phyloP scores from a whole-genome alignment of 2,888 invertebrate species.

The Xylophagus ater region DNA sequence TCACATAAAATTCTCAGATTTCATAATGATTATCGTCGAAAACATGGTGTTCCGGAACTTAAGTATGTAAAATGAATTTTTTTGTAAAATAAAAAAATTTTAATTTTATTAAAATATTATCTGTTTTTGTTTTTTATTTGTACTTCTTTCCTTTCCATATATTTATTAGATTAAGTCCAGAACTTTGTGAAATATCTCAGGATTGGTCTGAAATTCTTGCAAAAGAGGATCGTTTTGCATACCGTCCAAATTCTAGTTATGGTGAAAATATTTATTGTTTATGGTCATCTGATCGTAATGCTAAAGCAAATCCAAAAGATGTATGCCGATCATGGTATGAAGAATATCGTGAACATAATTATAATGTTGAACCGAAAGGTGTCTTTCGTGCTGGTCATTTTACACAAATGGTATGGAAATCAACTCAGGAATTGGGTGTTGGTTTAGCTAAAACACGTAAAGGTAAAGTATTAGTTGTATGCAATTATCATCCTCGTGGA shows the following conservation, averaged over 20 bases:
- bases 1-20: conserved; percentile 43
- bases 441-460: conserved; percentile 59
- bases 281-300: conserved; percentile 45
- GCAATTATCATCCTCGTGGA: conserved; percentile 25
- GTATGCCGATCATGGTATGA: conserved; percentile 47
- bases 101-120: not conserved
- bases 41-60: conserved; percentile 46
- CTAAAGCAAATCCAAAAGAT: conserved; percentile 42
- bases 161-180: conserved; percentile 49
- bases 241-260: conserved; percentile 51
- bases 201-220: conserved; percentile 63
- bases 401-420: conserved; percentile 63
- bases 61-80: conserved; percentile 35
- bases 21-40: conserved; percentile 51
- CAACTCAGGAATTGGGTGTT: conserved; percentile 56
- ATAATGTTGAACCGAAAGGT: conserved; percentile 36
- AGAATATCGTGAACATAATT: conserved; percentile 44
- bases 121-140: not conserved
- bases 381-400: conserved; percentile 51
- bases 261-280: conserved; percentile 50
- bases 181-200: conserved; percentile 52
- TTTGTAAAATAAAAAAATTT: not conserved
- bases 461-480: conserved; percentile 70
- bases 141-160: not conserved
- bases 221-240: conserved; percentile 50